A percentile compares a stretch with the other conserved stretches of the same genome.
These are phyloP conservation scores for Meteorus colon DNA, from an alignment of 2,888 invertebrate species.

Conservation along the genomic window DNA sequence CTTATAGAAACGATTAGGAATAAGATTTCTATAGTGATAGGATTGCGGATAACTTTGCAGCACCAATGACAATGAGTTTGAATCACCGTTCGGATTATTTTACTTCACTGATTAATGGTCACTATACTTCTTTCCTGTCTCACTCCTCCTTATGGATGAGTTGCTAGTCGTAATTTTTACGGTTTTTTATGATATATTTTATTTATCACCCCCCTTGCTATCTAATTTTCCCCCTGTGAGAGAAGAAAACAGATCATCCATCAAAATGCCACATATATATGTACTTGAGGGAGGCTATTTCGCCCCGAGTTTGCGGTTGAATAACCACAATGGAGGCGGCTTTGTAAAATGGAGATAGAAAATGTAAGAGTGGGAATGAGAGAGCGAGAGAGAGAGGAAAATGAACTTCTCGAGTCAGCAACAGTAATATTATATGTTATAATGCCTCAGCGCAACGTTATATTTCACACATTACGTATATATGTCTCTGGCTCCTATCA, in stretches of 20 bases:
- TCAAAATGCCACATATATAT: conserved; percentile 39
- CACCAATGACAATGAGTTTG: conserved; percentile 2
- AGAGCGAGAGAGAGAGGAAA: conserved; percentile 1
- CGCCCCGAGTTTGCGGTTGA: conserved; percentile 39
- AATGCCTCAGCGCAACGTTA: conserved; percentile 30
- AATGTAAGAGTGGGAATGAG: background rate
- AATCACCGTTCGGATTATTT: conserved; percentile 32
- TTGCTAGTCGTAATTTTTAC: background rate
- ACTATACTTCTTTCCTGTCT: conserved; percentile 19
- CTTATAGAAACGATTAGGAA: conserved; percentile 27
- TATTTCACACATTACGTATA: conserved; percentile 16
- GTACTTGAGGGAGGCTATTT: conserved; percentile 26
- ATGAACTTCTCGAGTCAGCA: conserved; percentile 27
- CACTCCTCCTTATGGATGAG: background rate
- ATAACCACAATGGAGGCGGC: conserved; percentile 28
- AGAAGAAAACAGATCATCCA: conserved; percentile 40
- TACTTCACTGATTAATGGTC: conserved; percentile 25
- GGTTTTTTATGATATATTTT: background rate
- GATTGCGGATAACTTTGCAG: conserved; percentile 28
- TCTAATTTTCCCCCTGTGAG: conserved; percentile 21
- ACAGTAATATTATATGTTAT: conserved; percentile 22
- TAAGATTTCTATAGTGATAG: conserved; percentile 22
- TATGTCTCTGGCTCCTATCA: background rate
- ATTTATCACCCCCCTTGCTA: background rate
- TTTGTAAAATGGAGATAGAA: conserved; percentile 9